phyloP scores from a whole-genome alignment of 2,797 vertebrate genomes.

The Cyclura pinguis region DNA sequence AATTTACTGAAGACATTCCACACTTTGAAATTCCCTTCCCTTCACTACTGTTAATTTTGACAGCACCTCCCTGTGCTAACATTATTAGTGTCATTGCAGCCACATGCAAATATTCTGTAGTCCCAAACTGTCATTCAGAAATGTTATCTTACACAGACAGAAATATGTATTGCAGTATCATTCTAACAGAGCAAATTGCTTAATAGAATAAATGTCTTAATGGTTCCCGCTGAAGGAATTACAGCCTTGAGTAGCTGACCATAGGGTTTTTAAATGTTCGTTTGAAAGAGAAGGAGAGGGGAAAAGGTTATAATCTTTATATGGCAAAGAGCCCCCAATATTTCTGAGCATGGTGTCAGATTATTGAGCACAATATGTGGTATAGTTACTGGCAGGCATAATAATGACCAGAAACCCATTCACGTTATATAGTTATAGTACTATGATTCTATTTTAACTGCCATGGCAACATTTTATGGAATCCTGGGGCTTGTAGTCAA shows the following conservation, averaged over 20 bases:
- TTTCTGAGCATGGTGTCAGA: neutral
- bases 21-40: constrained; percentile 61
- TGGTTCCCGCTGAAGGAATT: constrained; percentile 18
- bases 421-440: too few relatives aligned
- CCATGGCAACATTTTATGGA: too few relatives aligned
- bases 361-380: neutral
- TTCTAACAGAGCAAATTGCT: constrained; percentile 31
- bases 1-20: constrained; percentile 44
- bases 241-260: constrained; percentile 15
- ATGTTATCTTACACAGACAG: constrained; percentile 31
- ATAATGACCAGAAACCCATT: too few relatives aligned
- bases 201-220: constrained; percentile 18
- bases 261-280: constrained; percentile 29
- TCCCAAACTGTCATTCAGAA: constrained; percentile 37
- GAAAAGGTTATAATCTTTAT: neutral
- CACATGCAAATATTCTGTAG: constrained; percentile 51
- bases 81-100: constrained; percentile 45
- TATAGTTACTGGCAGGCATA: neutral
- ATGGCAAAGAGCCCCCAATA: neutral
- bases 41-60: constrained; percentile 53
- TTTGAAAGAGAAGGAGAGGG: constrained; percentile 40
- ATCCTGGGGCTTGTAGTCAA: too few relatives aligned
- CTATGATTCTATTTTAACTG: too few relatives aligned
- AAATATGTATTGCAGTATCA: neutral
- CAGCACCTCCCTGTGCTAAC: constrained; percentile 46